phyloP scores from a whole-genome alignment of 2,797 vertebrate species.

The Nasua narica region DNA sequence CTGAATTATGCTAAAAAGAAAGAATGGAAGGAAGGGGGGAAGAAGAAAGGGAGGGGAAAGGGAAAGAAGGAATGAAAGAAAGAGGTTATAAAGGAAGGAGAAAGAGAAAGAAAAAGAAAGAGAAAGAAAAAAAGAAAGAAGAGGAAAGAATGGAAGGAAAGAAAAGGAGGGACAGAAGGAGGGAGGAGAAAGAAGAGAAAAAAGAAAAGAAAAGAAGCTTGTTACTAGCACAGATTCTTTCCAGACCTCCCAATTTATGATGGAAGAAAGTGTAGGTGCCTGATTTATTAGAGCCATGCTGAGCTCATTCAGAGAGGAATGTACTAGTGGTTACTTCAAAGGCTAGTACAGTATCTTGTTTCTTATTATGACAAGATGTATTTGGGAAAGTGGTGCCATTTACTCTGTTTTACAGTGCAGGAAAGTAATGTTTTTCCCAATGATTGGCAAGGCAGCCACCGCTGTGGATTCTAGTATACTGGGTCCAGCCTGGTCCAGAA shows the following conservation, averaged over 20 bases:
- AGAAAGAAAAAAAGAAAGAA: background rate
- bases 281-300: background rate
- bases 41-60: background rate
- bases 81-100: background rate
- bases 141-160: background rate
- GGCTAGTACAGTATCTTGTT: background rate
- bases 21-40: background rate
- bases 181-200: background rate
- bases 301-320: background rate
- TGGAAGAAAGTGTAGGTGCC: background rate
- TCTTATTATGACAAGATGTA: background rate
- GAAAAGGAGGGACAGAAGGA: background rate
- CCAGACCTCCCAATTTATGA: background rate
- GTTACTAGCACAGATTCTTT: background rate
- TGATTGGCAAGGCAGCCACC: background rate
- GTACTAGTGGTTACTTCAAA: background rate
- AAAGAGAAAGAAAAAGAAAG: background rate
- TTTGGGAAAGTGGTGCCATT: background rate
- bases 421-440: background rate
- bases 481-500: background rate
- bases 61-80: background rate
- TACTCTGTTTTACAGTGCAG: background rate
- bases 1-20: background rate
- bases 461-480: background rate
- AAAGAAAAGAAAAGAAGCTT: background rate